Evolutionary conservation across 2,888 invertebrate genomes (phyloP).

Genomic region (Nematopogon swammerdamellus): DNA sequence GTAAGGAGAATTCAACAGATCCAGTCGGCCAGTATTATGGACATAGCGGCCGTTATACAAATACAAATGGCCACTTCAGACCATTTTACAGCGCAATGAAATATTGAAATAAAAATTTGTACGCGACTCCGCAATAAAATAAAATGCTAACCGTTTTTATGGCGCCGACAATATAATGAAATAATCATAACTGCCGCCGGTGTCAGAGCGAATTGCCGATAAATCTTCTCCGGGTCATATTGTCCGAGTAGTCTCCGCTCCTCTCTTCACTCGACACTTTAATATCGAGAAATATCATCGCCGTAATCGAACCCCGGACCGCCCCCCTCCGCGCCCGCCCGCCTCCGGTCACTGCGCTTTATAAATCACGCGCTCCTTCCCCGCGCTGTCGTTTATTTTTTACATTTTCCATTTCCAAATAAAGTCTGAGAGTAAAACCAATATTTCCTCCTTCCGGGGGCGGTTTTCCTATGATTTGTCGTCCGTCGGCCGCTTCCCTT

Average conservation of each 20-base stretch:
- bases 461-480: constrained; percentile 54
- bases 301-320: constrained; percentile 37
- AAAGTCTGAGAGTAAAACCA: constrained; percentile 51
- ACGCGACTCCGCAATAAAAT: constrained; percentile 46
- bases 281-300: constrained; percentile 56
- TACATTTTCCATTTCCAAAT: constrained; percentile 57
- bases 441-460: constrained; percentile 54
- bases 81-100: constrained; percentile 48
- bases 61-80: neutral
- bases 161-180: constrained; percentile 55
- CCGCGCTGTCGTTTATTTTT: constrained; percentile 48
- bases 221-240: constrained; percentile 56
- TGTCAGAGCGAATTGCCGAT: constrained; percentile 49
- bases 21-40: neutral
- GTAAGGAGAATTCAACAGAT: neutral
- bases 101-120: constrained; percentile 50
- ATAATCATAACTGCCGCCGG: constrained; percentile 53
- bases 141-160: constrained; percentile 51
- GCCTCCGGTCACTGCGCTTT: constrained; percentile 34
- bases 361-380: constrained; percentile 48
- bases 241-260: constrained; percentile 19
- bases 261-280: constrained; percentile 36
- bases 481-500: constrained; percentile 50
- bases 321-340: constrained; percentile 15
- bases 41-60: neutral